Conservation (phyloP, 92 coral and sea anemone species). For the Palythoa grandis region DNA sequence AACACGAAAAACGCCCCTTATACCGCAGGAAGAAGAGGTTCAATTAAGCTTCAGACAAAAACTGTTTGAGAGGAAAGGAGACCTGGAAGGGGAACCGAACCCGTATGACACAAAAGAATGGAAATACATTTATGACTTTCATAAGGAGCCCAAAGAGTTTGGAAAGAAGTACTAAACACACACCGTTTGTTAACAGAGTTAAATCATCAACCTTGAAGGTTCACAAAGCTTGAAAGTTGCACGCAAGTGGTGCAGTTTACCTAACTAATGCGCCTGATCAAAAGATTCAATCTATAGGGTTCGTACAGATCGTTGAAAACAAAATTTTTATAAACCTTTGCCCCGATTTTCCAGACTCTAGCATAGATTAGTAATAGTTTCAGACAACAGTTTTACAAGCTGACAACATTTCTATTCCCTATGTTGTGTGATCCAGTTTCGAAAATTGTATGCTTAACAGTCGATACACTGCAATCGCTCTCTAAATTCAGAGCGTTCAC, state of each 20-base stretch:
- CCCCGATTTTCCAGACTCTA: too few relatives aligned
- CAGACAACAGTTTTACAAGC: too few relatives aligned
- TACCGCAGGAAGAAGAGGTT: constrained; percentile 70
- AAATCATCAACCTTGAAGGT: background rate
- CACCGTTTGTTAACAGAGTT: background rate
- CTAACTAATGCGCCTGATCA: background rate
- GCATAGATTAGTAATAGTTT: too few relatives aligned
- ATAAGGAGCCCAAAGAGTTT: constrained; percentile 57
- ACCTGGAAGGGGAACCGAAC: constrained; percentile 72
- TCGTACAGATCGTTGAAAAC: too few relatives aligned
- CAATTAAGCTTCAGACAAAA: constrained; percentile 77
- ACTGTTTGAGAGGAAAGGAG: constrained; percentile 57
- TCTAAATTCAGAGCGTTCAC: too few relatives aligned
- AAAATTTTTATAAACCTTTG: too few relatives aligned
- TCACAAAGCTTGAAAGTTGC: background rate
- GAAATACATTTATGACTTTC: constrained; percentile 82
- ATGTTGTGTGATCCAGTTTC: too few relatives aligned
- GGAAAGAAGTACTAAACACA: constrained; percentile 70
- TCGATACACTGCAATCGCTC: too few relatives aligned
- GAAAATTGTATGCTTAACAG: too few relatives aligned
- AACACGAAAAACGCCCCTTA: background rate
- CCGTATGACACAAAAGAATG: constrained; percentile 79
- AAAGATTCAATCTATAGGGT: too few relatives aligned
- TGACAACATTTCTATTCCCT: too few relatives aligned
- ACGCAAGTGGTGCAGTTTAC: background rate